phyloP scores from a whole-genome alignment of 1,140 invertebrate genomes.

The Cyrtorhinus lividipennis region DNA sequence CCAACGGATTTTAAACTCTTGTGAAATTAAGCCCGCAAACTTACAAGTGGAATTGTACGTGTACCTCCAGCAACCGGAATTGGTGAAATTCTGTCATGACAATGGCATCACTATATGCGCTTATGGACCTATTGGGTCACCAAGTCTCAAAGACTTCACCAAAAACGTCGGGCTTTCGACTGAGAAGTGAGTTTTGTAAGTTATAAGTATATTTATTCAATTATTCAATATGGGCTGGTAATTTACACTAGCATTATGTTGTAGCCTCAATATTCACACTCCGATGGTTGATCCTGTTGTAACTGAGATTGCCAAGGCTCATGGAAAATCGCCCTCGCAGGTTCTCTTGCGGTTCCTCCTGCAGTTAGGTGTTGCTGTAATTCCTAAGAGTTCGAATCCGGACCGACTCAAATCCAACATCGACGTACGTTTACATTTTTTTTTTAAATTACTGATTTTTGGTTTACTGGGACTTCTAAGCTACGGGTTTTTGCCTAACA shows the following conservation, averaged over 20 bases:
- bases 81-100: slow-evolving; percentile 39
- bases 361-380: slow-evolving; percentile 54
- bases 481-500: too few relatives aligned
- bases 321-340: slow-evolving; percentile 60
- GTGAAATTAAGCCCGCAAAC: slow-evolving; percentile 23
- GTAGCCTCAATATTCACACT: neutral
- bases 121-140: slow-evolving; percentile 42
- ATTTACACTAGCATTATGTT: neutral
- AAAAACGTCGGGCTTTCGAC: slow-evolving; percentile 8
- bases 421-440: slow-evolving; percentile 27
- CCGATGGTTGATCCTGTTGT: slow-evolving; percentile 41
- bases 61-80: slow-evolving; percentile 43
- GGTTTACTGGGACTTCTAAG: too few relatives aligned
- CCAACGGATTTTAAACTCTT: slow-evolving; percentile 23
- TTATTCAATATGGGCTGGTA: neutral
- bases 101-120: slow-evolving; percentile 41
- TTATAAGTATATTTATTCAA: too few relatives aligned
- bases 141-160: slow-evolving; percentile 10
- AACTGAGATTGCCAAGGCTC: slow-evolving; percentile 45
- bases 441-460: too few relatives aligned
- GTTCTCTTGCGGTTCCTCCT: slow-evolving; percentile 60
- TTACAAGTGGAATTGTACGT: slow-evolving; percentile 41
- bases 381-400: slow-evolving; percentile 69
- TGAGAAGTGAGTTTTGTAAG: slow-evolving; percentile 14
- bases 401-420: slow-evolving; percentile 51